Evolutionary conservation across 2,797 vertebrate genomes (phyloP), one percentile per base, ranked within the genome.

Genomic region (Liparis tanakae): DNA sequence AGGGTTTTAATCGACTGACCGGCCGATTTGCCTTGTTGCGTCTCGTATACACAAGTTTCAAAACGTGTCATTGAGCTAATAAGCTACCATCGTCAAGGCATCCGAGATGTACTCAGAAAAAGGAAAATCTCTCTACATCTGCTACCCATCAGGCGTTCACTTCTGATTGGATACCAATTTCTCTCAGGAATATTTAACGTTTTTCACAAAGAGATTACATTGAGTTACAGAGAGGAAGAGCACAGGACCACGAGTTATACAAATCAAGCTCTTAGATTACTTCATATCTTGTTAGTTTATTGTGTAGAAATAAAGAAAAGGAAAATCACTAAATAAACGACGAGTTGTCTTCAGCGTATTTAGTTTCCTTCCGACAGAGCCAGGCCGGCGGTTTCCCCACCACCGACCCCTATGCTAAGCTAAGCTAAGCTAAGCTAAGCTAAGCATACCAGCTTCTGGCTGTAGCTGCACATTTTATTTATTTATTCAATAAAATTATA

Each of bases 271-370:
- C 9, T 2, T 18, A 22, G 25, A 36, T 17, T 33, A 58, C 10
- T 1, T 14, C 50, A 55, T 55, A 55, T 51, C 37, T 43, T 20
- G 13, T 55, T 62, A 54, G 25, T 71, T 62, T 55, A 55, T 44
- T 37, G 3, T 1, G 6, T 56, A 33, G 5, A 46, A 68, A 4
- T 13, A 39, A 41, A 41, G 39, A 9, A 41, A 41, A 36, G 41
- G 1, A 43, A 43, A 43, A 43, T n/a, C 18, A 48, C 17, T n/a
- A 50, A 50, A n/a, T 5, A 33, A 70, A 33, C 3, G 12, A 61
- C 22, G 41, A 20, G 8, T 1, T n/a, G 1, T 22, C 3, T 15
- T 41, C 0, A 3, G 9, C 1, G 2, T 9, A 37, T 57, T 36
- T 55, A 18, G 1, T 30, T 18, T 13, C 25, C 4, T 15, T 41